Conservation (phyloP, 2,888 invertebrate genomes). For the Diplazon laetatorius region DNA sequence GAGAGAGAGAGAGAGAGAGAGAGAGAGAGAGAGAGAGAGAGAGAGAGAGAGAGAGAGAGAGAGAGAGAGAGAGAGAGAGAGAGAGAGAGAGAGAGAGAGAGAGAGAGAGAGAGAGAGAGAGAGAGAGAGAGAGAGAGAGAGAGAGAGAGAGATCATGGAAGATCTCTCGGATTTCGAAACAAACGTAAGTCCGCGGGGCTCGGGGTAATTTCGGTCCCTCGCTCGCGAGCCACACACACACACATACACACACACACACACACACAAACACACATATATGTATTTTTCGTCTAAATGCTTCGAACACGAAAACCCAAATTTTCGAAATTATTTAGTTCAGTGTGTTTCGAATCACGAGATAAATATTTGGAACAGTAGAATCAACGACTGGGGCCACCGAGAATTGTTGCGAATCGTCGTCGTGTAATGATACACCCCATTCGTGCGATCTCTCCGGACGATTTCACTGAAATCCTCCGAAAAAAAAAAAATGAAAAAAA, state of each 20-base stretch:
- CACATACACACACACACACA: too few relatives aligned
- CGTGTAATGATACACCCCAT: constrained; percentile 47
- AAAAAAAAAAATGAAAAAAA: too few relatives aligned
- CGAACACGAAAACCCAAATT: constrained; percentile 74
- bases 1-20: too few relatives aligned
- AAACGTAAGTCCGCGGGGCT: constrained; percentile 67
- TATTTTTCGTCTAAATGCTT: constrained; percentile 70
- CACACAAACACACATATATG: too few relatives aligned
- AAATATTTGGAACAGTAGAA: constrained; percentile 25
- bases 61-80: too few relatives aligned
- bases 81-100: too few relatives aligned
- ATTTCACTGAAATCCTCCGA: constrained; percentile 22
- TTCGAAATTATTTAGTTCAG: constrained; percentile 54
- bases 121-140: too few relatives aligned
- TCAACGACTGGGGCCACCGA: constrained; percentile 35
- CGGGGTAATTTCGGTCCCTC: constrained; percentile 69
- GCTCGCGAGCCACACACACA: too few relatives aligned
- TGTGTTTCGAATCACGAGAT: constrained; percentile 10
- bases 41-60: too few relatives aligned
- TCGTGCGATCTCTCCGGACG: constrained; percentile 34
- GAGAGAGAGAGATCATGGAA: too few relatives aligned
- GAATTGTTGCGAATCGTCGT: constrained; percentile 6
- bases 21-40: too few relatives aligned
- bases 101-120: too few relatives aligned
- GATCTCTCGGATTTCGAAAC: constrained; percentile 48